These are phyloP conservation scores for Pararge aegeria DNA, from an alignment of 1,140 invertebrate genomes.

Conservation along the genomic window DNA sequence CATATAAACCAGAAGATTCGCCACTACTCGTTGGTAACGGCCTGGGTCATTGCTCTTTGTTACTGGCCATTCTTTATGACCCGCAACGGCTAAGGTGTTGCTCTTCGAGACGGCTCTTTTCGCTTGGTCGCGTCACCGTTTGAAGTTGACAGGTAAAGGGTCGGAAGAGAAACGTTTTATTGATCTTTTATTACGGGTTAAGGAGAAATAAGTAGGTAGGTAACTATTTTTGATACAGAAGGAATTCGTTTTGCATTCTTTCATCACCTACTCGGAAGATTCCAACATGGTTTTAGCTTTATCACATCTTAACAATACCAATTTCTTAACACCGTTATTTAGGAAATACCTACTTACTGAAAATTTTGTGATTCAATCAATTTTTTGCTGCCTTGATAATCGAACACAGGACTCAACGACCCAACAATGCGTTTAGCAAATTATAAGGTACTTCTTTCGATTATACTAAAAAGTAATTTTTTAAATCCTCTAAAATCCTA, in stretches of 20 bases:
- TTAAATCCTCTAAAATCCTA: too few relatives aligned
- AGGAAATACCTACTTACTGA: too few relatives aligned
- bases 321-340: too few relatives aligned
- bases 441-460: too few relatives aligned
- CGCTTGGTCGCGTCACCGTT: not conserved
- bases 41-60: conserved; percentile 3
- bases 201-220: not conserved
- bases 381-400: too few relatives aligned
- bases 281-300: too few relatives aligned
- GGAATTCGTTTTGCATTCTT: not conserved
- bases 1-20: conserved; percentile 8
- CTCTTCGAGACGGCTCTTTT: not conserved
- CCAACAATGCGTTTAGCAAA: too few relatives aligned
- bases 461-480: too few relatives aligned
- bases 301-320: too few relatives aligned
- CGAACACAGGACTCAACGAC: too few relatives aligned
- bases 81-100: not conserved
- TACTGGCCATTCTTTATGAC: not conserved
- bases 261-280: too few relatives aligned
- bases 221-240: not conserved
- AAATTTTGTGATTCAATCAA: too few relatives aligned
- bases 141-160: conserved; percentile 13
- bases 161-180: conserved; percentile 13
- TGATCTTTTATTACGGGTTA: conserved; percentile 12
- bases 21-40: conserved; percentile 2